Conservation (phyloP, 2,888 invertebrate species). For the Psylliodes chrysocephalus region DNA sequence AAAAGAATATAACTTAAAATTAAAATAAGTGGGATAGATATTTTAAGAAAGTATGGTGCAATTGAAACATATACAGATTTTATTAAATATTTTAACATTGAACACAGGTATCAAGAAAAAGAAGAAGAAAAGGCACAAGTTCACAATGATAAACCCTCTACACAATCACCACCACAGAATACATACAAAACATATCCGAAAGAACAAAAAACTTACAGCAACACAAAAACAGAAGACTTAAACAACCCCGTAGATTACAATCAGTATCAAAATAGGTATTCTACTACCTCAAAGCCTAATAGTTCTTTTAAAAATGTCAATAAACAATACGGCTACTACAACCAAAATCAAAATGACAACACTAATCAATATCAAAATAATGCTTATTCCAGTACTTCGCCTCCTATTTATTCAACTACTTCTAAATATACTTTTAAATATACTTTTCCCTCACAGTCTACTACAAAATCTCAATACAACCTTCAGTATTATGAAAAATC, state of each 20-base stretch:
- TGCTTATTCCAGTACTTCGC: not conserved
- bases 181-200: slow-evolving; percentile 30
- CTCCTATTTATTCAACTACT: not conserved
- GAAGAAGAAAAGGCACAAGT: slow-evolving; percentile 45
- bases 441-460: slow-evolving; percentile 1
- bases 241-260: slow-evolving; percentile 26
- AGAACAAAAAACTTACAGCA: slow-evolving; percentile 21
- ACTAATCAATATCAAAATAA: slow-evolving; percentile 23
- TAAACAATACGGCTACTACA: not conserved
- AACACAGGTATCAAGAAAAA: slow-evolving; percentile 28
- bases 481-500: slow-evolving; percentile 51
- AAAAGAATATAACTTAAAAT: too few relatives aligned
- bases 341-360: not conserved
- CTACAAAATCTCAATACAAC: slow-evolving; percentile 40
- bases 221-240: slow-evolving; percentile 1
- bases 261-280: slow-evolving; percentile 22
- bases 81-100: not conserved
- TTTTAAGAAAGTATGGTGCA: not conserved
- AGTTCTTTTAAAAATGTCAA: not conserved
- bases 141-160: slow-evolving; percentile 49
- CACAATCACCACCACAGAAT: slow-evolving; percentile 37
- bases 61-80: not conserved
- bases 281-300: not conserved
- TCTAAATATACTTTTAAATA: slow-evolving; percentile 1
- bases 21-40: too few relatives aligned